A percentile compares a stretch with the other conserved stretches of the same genome.
phyloP scores from a whole-genome alignment of 2,113 vertebrate species.

The Notiomystis cincta region DNA sequence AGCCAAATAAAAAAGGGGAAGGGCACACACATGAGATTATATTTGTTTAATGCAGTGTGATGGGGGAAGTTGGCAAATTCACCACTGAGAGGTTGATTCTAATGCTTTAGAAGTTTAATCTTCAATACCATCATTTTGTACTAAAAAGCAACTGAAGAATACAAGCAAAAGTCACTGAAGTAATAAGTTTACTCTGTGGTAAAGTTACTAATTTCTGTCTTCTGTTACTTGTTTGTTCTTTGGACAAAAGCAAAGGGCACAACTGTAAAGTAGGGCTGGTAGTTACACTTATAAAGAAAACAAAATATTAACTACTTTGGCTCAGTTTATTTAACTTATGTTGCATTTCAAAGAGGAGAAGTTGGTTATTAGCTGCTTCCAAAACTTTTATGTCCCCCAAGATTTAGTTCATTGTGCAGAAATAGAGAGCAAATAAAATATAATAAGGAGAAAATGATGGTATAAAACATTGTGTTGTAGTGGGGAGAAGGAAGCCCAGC shows the following conservation, averaged over 20 bases:
- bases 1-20: background rate
- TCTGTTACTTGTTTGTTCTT: background rate
- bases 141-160: background rate
- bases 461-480: background rate
- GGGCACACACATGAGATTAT: rapidly evolving
- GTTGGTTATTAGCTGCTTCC: background rate
- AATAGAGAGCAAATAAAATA: conserved; percentile 37
- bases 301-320: background rate
- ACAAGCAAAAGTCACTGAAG: background rate
- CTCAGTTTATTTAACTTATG: background rate
- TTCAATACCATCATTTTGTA: background rate
- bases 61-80: background rate
- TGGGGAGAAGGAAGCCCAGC: background rate
- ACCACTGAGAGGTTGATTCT: background rate
- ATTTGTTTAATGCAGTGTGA: background rate
- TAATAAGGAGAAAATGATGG: conserved; percentile 33
- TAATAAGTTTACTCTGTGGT: background rate
- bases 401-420: conserved; percentile 27
- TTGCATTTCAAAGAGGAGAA: background rate
- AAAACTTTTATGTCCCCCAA: background rate
- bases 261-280: background rate
- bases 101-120: background rate
- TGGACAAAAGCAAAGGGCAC: background rate
- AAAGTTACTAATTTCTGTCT: background rate
- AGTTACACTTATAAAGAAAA: background rate